Base-by-base conservation (phyloP, 1,140 invertebrate genomes). In the Drosophila miranda region DNA sequence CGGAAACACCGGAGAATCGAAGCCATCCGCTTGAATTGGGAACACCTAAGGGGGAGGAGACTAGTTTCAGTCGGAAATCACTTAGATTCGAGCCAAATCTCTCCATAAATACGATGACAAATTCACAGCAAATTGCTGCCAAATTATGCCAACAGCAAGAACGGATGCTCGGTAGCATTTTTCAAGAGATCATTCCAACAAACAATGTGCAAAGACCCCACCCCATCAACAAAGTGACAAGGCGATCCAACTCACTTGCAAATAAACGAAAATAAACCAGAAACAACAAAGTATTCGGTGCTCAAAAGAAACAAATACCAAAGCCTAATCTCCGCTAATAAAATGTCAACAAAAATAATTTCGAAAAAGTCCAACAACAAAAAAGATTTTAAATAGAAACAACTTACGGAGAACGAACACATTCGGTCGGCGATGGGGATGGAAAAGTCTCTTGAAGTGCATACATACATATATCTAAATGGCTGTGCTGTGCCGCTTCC, bases 121-220 rank as follows among this genome's bases (percentile, higher is more conserved):
- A 84, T 80, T 86, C 63, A 13, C 13, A 63, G 77, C 81, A 81
- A 84, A 84, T 84, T 84, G 68, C 77, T 86, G 81, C 76, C 81
- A 74, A 86, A 83, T 83, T 79, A 84, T 84, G 80, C 57, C 76
- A 73, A 50, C 62, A 4, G 13, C n/a, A 41, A 21, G 11, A 21
- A 50, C 21, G 26, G 11, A 6, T n/a, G 38, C n/a, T 3, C 50
- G 48, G 43, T 61, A 53, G 66, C 43, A 70, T 56, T 59, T 64
- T 30, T 49, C 54, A 23, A 11, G 42, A 66, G 43, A 67, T 70
- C 62, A 42, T 61, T 43, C 50, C 28, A 34, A 51, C 49, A 67
- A 66, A 70, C 49, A 73, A 42, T 49, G 56, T 46, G 45, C 68
- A 45, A 54, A 76, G 58, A 56, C 45, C 4, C 0, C 23, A 0